These are phyloP conservation scores for Philopedon plagiatum DNA, from an alignment of 2,888 invertebrate species.

Conservation along the genomic window DNA sequence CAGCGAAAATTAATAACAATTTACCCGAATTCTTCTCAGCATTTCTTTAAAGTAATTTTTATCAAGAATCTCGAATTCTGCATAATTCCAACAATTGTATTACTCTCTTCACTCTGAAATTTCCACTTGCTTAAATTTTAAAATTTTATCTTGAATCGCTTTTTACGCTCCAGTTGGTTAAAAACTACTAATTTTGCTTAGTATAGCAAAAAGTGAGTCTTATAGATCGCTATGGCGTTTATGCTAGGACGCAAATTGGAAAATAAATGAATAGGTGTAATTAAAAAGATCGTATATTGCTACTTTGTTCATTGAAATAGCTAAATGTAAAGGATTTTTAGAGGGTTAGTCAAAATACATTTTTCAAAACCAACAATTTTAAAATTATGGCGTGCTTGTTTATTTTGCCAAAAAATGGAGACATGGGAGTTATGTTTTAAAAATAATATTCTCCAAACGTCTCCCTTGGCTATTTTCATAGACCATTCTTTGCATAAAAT, in stretches of 20 bases:
- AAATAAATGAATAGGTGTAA: not conserved
- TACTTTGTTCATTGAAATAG: too few species aligned
- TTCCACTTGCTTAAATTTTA: constrained; percentile 18
- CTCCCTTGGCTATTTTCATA: too few species aligned
- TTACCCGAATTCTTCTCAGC: not conserved
- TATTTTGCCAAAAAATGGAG: too few species aligned
- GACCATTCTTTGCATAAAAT: too few species aligned
- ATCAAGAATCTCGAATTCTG: not conserved
- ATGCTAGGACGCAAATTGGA: not conserved
- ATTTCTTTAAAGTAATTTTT: not conserved
- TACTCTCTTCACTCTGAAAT: constrained; percentile 1
- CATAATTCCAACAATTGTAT: constrained; percentile 5
- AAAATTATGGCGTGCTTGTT: too few species aligned
- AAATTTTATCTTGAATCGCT: constrained; percentile 20
- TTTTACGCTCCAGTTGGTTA: constrained; percentile 27
- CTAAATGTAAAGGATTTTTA: too few species aligned
- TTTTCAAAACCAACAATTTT: too few species aligned
- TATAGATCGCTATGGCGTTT: not conserved
- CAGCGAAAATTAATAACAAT: not conserved
- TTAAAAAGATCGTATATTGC: too few species aligned
- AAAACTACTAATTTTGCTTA: constrained; percentile 34
- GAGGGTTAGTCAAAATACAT: too few species aligned
- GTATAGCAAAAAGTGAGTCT: not conserved
- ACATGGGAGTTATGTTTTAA: too few species aligned
- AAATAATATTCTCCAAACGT: too few species aligned